phyloP scores from a whole-genome alignment of 1,140 invertebrate genomes.

The Ganaspis sp. region DNA sequence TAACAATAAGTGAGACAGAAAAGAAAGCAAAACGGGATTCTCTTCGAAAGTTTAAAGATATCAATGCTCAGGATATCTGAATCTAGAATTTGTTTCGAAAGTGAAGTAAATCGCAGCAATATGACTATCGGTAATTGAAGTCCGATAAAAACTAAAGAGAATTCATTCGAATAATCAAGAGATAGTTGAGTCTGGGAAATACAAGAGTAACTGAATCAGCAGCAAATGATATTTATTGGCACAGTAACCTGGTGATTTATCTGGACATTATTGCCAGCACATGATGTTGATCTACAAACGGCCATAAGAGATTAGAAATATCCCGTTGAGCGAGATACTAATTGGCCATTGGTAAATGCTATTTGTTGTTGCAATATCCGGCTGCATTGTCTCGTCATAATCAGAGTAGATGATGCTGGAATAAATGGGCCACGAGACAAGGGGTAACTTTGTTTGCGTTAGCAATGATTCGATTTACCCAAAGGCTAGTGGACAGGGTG shows the following conservation, averaged over 20 bases:
- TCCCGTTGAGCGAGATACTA: background rate
- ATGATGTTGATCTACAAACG: background rate
- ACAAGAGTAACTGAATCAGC: background rate
- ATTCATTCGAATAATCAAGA: background rate
- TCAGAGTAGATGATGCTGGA: slow-evolving; percentile 40
- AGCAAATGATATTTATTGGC: background rate
- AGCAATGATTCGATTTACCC: slow-evolving; percentile 56
- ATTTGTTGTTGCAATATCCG: background rate
- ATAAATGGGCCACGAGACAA: slow-evolving; percentile 46
- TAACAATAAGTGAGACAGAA: too few species aligned
- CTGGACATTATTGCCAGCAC: background rate
- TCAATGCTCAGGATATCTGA: too few species aligned
- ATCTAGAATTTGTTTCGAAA: too few species aligned
- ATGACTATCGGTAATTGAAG: too few species aligned
- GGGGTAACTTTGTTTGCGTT: slow-evolving; percentile 58
- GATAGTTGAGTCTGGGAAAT: background rate
- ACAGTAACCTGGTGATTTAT: background rate
- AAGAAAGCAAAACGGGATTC: too few species aligned
- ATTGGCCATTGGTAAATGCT: background rate
- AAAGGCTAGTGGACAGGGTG: slow-evolving; percentile 52
- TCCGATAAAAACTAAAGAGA: background rate
- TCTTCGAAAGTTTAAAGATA: too few species aligned
- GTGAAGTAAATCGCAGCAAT: too few species aligned
- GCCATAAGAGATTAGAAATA: background rate
- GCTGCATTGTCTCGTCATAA: slow-evolving; percentile 11